Percentiles rank a stretch among this genome's conserved stretches.
Evolutionary conservation across 2,888 invertebrate species (phyloP).

Genomic region (Netelia fuscicornis): DNA sequence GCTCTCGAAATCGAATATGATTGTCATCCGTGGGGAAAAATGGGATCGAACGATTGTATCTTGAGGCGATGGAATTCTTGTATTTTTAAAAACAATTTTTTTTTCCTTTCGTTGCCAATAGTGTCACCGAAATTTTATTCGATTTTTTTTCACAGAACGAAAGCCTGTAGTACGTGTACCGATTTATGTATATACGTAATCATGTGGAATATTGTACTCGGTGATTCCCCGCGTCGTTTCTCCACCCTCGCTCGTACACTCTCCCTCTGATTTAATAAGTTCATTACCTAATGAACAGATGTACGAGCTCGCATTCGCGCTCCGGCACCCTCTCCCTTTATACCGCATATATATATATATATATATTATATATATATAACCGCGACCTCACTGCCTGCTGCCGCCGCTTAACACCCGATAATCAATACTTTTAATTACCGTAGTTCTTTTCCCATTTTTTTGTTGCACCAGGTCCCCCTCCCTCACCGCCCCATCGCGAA

Average conservation of each 20-base stretch:
- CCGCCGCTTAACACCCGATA: slow-evolving; percentile 75
- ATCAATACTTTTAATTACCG: slow-evolving; percentile 84
- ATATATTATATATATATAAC: slow-evolving; percentile 27
- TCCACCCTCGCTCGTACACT: slow-evolving; percentile 59
- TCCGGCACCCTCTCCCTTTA: slow-evolving; percentile 29
- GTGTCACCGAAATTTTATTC: not conserved
- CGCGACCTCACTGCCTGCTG: slow-evolving; percentile 32
- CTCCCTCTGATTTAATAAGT: slow-evolving; percentile 82
- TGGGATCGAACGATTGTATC: not conserved
- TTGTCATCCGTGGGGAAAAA: not conserved
- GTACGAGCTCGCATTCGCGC: slow-evolving; percentile 72
- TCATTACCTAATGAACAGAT: slow-evolving; percentile 84
- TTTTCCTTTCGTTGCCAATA: not conserved
- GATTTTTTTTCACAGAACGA: not conserved
- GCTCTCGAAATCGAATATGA: not conserved
- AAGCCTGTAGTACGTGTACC: not conserved
- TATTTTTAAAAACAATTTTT: not conserved
- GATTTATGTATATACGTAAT: slow-evolving; percentile 9
- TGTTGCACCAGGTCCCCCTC: slow-evolving; percentile 41
- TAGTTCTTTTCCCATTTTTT: slow-evolving; percentile 72
- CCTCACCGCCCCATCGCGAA: slow-evolving; percentile 67
- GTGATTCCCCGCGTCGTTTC: slow-evolving; percentile 60
- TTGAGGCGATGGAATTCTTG: not conserved
- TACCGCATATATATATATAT: slow-evolving; percentile 1
- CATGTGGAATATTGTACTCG: not conserved